Evolutionary conservation across 2,888 invertebrate species (phyloP), one percentile per base, ranked within the genome.

Genomic region (Alloplasta piceator): DNA sequence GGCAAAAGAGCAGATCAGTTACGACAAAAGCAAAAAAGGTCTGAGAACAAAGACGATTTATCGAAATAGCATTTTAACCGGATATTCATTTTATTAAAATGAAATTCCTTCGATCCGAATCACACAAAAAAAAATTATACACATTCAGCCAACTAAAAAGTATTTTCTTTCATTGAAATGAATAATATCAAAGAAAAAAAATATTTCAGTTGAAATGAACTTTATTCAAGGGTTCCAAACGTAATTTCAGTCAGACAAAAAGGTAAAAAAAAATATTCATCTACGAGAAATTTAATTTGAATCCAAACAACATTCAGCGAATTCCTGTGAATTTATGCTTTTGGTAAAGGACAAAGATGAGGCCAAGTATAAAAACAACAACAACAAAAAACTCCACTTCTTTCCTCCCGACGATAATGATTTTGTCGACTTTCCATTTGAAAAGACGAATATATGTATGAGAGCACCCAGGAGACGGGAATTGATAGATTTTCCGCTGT

Each of bases 401-500:
- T 73, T 36, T n/a, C n/a, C 16, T 55, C 5, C 43, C 12, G 12
- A 55, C 38, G 12, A 63, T 43, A 55, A 52, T 52, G 43, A 63
- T 73, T 43, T 12, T 14, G 55, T 55, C 41, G 52, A 6, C 41
- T 61, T 52, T 43, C 36, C 63, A 39, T 63, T 48, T 36, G 61
- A 26, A 4, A 41, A 43, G 55, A 58, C 48, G 52, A 73, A 75
- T 67, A 50, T 67, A 58, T 60, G 55, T 10, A n/a, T 50, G 58
- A 66, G 56, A 71, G 55, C 66, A 60, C 84, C 79, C 82, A 86
- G 86, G 87, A 90, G 90, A 90, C 89, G 87, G 88, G 85, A 91
- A 91, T 91, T 91, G 90, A 91, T 91, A 88, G 90, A 89, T 89
- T 87, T 85, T 85, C 74, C 77, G 84, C 87, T 83, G 87, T 85